Evolutionary conservation across 2,797 vertebrate genomes (phyloP).

Genomic region (Nannoperca australis): DNA sequence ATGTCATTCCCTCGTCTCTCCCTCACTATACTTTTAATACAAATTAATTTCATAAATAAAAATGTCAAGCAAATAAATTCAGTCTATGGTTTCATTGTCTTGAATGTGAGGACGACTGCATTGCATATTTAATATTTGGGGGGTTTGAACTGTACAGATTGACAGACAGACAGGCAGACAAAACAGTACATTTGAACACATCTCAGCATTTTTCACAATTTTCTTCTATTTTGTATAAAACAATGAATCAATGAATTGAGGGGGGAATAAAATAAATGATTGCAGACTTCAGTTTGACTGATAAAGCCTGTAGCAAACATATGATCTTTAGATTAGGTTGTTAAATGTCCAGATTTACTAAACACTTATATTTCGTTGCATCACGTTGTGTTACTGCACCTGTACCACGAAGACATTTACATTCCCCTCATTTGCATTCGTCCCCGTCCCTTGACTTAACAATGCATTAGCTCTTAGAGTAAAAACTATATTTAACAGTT

Average conservation of each 20-base stretch:
- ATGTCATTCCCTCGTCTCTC: no score
- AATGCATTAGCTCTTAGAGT: background rate
- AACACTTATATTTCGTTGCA: background rate
- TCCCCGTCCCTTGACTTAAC: background rate
- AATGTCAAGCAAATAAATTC: no score
- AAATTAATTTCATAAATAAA: no score
- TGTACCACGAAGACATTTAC: background rate
- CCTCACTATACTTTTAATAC: no score
- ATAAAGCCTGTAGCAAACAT: background rate
- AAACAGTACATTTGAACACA: no score
- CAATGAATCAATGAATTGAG: background rate
- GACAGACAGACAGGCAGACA: background rate
- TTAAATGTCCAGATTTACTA: background rate
- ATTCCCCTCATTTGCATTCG: background rate
- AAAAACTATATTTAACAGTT: slow-evolving; percentile 8
- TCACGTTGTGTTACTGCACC: background rate
- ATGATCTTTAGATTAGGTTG: background rate
- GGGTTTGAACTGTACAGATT: no score
- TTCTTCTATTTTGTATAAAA: background rate
- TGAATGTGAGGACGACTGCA: background rate
- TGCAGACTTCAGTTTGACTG: background rate
- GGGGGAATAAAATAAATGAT: background rate
- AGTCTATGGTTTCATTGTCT: no score
- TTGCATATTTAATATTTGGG: background rate
- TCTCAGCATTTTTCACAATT: no score